These are phyloP conservation scores for Drosophila mimetica DNA, from an alignment of 2,888 invertebrate genomes.

Conservation along the genomic window DNA sequence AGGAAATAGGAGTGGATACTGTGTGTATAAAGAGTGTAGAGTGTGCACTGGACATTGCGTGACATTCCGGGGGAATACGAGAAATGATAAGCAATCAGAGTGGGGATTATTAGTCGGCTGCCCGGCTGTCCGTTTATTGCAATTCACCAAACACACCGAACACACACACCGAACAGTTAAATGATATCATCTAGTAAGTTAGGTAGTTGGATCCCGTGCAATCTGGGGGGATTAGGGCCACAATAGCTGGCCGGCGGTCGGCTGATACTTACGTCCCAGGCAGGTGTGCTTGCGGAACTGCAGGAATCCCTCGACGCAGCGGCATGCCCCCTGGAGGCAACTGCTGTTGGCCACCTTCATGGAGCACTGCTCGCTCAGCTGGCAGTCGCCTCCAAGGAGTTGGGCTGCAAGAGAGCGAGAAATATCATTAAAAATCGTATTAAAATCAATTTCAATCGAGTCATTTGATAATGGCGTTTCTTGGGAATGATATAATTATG, in stretches of 20 bases:
- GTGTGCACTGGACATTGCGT: conserved; percentile 49
- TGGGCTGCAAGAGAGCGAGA: conserved; percentile 52
- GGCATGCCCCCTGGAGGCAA: conserved; percentile 92
- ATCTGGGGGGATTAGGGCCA: conserved; percentile 62
- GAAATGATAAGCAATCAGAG: conserved; percentile 72
- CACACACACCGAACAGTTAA: conserved; percentile 46
- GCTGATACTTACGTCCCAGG: conserved; percentile 91
- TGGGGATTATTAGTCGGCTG: conserved; percentile 50
- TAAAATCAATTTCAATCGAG: conserved; percentile 1
- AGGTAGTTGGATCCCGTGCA: conserved; percentile 33
- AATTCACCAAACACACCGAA: conserved; percentile 67
- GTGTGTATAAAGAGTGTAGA: too few relatives aligned
- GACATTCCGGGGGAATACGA: conserved; percentile 38
- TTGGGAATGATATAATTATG: background rate
- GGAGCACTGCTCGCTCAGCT: conserved; percentile 93
- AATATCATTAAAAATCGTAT: conserved; percentile 13
- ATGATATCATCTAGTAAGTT: conserved; percentile 39
- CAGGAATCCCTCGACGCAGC: conserved; percentile 92
- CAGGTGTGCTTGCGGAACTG: conserved; percentile 96
- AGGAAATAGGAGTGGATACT: conserved; percentile 48
- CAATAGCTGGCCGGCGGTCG: conserved; percentile 66
- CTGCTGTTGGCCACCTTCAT: conserved; percentile 95
- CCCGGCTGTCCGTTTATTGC: conserved; percentile 60
- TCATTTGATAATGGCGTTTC: conserved; percentile 6
- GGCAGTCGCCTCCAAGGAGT: conserved; percentile 90